These are phyloP conservation scores for Leptinotarsa rubiginosa DNA, from an alignment of 2,888 invertebrate species.

Conservation along the genomic window DNA sequence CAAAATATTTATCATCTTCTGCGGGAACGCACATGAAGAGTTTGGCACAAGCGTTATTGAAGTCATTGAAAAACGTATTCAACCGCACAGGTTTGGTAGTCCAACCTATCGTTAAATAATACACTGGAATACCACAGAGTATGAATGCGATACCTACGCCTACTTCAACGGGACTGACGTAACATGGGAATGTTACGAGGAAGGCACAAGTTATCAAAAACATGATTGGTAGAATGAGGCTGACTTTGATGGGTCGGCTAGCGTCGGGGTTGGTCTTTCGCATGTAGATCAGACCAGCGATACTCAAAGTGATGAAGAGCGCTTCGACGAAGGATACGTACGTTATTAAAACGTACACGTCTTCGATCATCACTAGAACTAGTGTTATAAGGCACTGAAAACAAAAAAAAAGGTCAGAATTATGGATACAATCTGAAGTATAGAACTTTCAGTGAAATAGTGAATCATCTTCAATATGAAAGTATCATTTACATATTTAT, in stretches of 20 bases:
- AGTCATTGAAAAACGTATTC: slow-evolving; percentile 73
- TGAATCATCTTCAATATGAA: too few relatives aligned
- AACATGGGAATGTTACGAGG: slow-evolving; percentile 82
- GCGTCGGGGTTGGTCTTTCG: slow-evolving; percentile 83
- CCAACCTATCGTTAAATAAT: slow-evolving; percentile 79
- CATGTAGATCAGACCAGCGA: slow-evolving; percentile 86
- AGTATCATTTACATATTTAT: too few relatives aligned
- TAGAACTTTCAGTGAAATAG: too few relatives aligned
- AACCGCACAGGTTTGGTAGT: slow-evolving; percentile 79
- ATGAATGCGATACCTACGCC: slow-evolving; percentile 84
- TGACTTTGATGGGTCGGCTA: slow-evolving; percentile 86
- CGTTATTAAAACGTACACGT: slow-evolving; percentile 89
- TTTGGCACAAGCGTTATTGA: slow-evolving; percentile 82
- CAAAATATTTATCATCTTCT: slow-evolving; percentile 43
- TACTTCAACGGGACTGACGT: slow-evolving; percentile 84
- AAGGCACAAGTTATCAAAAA: slow-evolving; percentile 84
- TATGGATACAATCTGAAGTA: too few relatives aligned
- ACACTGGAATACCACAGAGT: slow-evolving; percentile 84
- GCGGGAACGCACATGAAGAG: slow-evolving; percentile 85
- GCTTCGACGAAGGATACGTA: slow-evolving; percentile 94
- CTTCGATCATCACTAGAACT: slow-evolving; percentile 81
- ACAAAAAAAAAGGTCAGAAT: slow-evolving; percentile 51
- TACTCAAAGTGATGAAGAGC: slow-evolving; percentile 89
- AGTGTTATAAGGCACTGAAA: slow-evolving; percentile 87
- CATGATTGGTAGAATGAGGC: slow-evolving; percentile 73